phyloP scores from a whole-genome alignment of 2,888 invertebrate species.

The Pristionchus exspectatus region DNA sequence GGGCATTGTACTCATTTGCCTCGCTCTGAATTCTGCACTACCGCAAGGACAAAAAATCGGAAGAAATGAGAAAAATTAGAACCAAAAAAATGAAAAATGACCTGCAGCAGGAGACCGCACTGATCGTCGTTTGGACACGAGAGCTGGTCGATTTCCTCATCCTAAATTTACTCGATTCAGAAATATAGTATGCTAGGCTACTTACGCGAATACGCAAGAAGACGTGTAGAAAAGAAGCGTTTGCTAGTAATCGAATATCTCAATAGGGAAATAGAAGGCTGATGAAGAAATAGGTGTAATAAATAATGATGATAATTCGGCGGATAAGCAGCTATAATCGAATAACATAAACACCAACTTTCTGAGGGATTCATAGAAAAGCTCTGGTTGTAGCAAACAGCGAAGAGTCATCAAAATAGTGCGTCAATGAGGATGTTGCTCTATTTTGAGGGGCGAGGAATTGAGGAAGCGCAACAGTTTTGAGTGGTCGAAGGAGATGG shows the following conservation, averaged over 20 bases:
- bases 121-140: background rate
- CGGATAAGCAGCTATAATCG: background rate
- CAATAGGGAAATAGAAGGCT: too few relatives aligned
- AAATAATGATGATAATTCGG: background rate
- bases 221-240: background rate
- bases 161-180: background rate
- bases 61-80: background rate
- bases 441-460: background rate
- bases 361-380: background rate
- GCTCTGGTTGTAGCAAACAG: background rate
- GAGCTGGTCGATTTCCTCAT: background rate
- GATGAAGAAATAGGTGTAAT: background rate
- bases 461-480: background rate
- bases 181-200: too few relatives aligned
- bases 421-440: background rate
- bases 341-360: slow-evolving; percentile 4
- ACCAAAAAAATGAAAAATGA: background rate
- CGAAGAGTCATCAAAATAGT: background rate
- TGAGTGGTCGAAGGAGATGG: background rate
- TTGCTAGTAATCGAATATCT: too few relatives aligned
- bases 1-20: too few relatives aligned
- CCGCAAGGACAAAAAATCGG: too few relatives aligned
- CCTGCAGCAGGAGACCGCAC: slow-evolving; percentile 8
- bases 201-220: too few relatives aligned
- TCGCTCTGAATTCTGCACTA: too few relatives aligned